Conservation (phyloP, 2,888 invertebrate genomes). For the Ceratothoa steindachneri region DNA sequence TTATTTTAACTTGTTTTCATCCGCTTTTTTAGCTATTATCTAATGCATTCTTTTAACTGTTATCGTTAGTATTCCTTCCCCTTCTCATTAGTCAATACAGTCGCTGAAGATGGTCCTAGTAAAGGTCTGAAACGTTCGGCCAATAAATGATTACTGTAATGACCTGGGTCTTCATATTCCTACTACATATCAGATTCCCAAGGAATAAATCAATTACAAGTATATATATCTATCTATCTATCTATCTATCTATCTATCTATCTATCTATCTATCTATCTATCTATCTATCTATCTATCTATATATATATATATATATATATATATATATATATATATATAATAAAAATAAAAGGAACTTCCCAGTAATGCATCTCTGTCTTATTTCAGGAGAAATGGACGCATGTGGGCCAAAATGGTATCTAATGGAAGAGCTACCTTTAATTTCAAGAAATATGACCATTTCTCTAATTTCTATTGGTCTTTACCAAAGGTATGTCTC, state of each 20-base stretch:
- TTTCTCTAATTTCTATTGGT: slow-evolving; percentile 63
- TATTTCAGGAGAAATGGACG: neutral
- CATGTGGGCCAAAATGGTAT: neutral
- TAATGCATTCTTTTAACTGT: no score
- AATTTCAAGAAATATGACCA: neutral
- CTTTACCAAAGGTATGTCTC: slow-evolving; percentile 59
- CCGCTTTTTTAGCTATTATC: no score
- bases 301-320: neutral
- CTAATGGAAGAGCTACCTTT: neutral
- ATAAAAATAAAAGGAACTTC: neutral
- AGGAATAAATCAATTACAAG: no score
- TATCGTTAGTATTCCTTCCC: no score
- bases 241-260: neutral
- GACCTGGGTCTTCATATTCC: no score
- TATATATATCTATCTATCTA: neutral
- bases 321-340: neutral
- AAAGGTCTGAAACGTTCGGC: no score
- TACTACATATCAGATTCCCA: no score
- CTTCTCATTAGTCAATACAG: no score
- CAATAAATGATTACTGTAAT: no score
- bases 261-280: neutral
- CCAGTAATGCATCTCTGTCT: no score
- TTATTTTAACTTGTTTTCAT: no score
- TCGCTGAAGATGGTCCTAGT: no score
- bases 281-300: neutral